Base-by-base conservation (phyloP, 2,888 invertebrate species). In the Parthenolecanium corni region DNA sequence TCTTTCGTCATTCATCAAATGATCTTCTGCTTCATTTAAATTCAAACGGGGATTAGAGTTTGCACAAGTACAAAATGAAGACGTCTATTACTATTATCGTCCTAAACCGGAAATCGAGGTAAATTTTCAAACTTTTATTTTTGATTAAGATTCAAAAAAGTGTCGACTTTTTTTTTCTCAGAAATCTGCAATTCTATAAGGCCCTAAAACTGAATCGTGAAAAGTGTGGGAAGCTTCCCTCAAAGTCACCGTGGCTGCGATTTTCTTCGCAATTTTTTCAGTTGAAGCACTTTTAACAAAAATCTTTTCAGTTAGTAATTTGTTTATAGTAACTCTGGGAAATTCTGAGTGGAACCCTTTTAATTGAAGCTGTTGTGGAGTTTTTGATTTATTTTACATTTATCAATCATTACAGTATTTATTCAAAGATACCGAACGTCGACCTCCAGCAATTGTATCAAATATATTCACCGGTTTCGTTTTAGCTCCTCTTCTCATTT, bases 371-470 rank as follows among this genome's bases (percentile, higher is more conserved):
- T n/a, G n/a, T n/a, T n/a, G n/a, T n/a, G n/a, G n/a, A n/a, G n/a
- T n/a, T n/a, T n/a, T n/a, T n/a, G n/a, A n/a, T n/a, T n/a, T n/a
- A n/a, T n/a, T n/a, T n/a, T n/a, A n/a, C n/a, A n/a, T n/a, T n/a
- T n/a, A n/a, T n/a, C n/a, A n/a, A n/a, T n/a, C n/a, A n/a, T 71
- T 73, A 16, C 70, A 79, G 78, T 97, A 98, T 77, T 75, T 82
- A 76, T 98, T 97, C 82, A 86, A 95, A 49, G 80, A 82, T 71
- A 87, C 96, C 1, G 97, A 97, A 74, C 84, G 88, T 70, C 83
- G 95, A 52, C 97, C 98, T 61, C 81, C 95, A 38, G 84, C 84
- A 42, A 73, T 84, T 47, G 84, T 98, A 62, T 95, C 96, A 0
- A 86, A 91, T 74, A 79, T 91, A 66, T 98, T 96, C 77, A 93